Evolutionary conservation across 2,113 vertebrate genomes (phyloP), one percentile per base, ranked within the genome.

Genomic region (Scalopus aquaticus): DNA sequence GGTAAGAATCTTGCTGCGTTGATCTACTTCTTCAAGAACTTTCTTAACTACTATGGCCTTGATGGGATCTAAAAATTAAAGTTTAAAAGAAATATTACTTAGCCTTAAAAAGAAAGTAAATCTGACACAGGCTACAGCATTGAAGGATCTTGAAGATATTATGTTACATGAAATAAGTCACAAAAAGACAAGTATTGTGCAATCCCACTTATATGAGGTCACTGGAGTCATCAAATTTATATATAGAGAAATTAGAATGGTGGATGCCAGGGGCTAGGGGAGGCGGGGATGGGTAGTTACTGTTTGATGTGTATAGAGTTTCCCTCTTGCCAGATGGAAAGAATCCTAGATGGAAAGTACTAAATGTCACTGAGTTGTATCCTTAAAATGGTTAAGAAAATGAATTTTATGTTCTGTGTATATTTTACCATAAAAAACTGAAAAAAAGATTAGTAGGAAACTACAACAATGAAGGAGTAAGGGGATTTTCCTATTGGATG

Each of bases 11-110:
- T 97, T 96, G 77, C 99, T 99, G 92, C 95, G 87, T 4, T 99
- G 98, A 26, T 98, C 98, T 17, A 98, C 96, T 56, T 98, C 98
- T 91, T 99, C 98, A 0, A 98, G 96, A 54, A 99, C 98, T 82
- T 98, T 99, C 96, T 98, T 98, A 93, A 98, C 98, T 91, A 98
- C 98, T 22, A 98, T 98, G 51, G 98, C 97, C 98, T 98, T 99
- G 92, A 70, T 86, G 42, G 98, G 88, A 96, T 99, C 98, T 98
- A 93, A 91, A 46, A 80, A 81, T 83, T 26, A 37, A 74, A 86
- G 79, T 89, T 85, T 95, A 91, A 97, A 88, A 67, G 16, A 67
- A 69, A 35, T 74, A 54, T 74, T 62, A 81, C 6, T 87, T 15
- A 54, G 15, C 10, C 20, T 64, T 74, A 64, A 44, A 72, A 93